A percentile compares a stretch with the other conserved stretches of the same genome.
phyloP scores from a whole-genome alignment of 1,140 invertebrate genomes.

The Ceratina japonica region DNA sequence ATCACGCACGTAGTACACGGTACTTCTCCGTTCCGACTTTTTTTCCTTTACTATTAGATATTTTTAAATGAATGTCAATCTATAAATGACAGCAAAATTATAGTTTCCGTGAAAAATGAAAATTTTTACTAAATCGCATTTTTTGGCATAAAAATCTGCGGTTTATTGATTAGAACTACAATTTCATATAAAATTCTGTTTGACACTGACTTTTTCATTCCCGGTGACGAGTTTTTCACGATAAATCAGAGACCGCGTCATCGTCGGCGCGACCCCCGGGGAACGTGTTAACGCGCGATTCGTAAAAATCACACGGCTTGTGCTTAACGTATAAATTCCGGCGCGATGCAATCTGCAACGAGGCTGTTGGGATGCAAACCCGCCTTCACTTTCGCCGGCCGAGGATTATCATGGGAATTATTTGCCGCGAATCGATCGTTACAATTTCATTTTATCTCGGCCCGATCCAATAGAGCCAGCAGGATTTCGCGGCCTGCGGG shows the following conservation, averaged over 20 bases:
- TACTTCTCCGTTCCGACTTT: not conserved
- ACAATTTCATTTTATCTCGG: conserved; percentile 64
- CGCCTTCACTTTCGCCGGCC: conserved; percentile 48
- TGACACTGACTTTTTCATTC: not conserved
- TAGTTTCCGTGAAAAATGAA: too few relatives aligned
- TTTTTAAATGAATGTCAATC: too few relatives aligned
- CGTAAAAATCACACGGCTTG: conserved; percentile 4
- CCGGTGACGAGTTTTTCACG: not conserved
- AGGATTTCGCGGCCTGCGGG: not conserved
- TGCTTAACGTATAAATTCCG: conserved; percentile 39
- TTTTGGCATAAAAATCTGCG: too few relatives aligned
- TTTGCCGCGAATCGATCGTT: conserved; percentile 66
- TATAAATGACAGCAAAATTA: too few relatives aligned
- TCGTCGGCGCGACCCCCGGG: not conserved
- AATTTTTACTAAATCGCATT: too few relatives aligned
- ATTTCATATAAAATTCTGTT: not conserved
- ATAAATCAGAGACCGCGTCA: not conserved
- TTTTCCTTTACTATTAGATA: too few relatives aligned
- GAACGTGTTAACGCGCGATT: conserved; percentile 2
- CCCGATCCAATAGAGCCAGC: not conserved
- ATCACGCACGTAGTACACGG: not conserved
- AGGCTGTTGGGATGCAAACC: conserved; percentile 48
- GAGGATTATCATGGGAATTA: conserved; percentile 67
- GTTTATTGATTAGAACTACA: too few relatives aligned
- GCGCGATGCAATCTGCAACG: conserved; percentile 48